Percentiles rank a stretch among this genome's conserved stretches.
Conservation (phyloP, 1,140 invertebrate species). For the Ostrea denselamellosa region DNA sequence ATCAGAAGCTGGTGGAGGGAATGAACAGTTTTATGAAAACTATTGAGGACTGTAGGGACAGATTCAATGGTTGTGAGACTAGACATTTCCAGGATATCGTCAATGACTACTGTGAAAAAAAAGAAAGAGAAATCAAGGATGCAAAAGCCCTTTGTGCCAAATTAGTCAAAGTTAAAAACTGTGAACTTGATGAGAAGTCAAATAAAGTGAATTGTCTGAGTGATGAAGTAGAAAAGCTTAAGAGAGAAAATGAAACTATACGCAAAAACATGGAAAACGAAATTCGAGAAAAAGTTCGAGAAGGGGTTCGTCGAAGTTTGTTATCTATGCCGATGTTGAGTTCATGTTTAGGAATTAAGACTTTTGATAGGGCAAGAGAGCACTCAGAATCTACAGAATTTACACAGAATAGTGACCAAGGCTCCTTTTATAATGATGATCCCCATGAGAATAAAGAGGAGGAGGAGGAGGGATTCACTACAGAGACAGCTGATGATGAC, state of each 20-base stretch:
- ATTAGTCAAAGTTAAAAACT: constrained; percentile 24
- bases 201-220: not conserved
- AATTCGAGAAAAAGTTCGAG: constrained; percentile 25
- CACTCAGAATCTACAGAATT: not conserved
- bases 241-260: constrained; percentile 1
- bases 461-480: not conserved
- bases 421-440: not conserved
- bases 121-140: constrained; percentile 35
- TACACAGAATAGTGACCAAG: not conserved
- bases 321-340: not conserved
- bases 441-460: not conserved
- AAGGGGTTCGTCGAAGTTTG: constrained; percentile 5
- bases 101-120: constrained; percentile 1
- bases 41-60: constrained; percentile 17
- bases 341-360: not conserved
- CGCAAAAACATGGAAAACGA: constrained; percentile 25
- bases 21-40: not conserved
- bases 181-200: not conserved
- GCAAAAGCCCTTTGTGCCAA: constrained; percentile 12
- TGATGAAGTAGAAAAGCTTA: constrained; percentile 10
- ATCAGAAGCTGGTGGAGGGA: constrained; percentile 33
- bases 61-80: not conserved
- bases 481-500: not conserved
- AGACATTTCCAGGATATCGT: constrained; percentile 25
- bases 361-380: not conserved